Evolutionary conservation across 2,113 vertebrate genomes (phyloP).

Genomic region (Prolemur simus): DNA sequence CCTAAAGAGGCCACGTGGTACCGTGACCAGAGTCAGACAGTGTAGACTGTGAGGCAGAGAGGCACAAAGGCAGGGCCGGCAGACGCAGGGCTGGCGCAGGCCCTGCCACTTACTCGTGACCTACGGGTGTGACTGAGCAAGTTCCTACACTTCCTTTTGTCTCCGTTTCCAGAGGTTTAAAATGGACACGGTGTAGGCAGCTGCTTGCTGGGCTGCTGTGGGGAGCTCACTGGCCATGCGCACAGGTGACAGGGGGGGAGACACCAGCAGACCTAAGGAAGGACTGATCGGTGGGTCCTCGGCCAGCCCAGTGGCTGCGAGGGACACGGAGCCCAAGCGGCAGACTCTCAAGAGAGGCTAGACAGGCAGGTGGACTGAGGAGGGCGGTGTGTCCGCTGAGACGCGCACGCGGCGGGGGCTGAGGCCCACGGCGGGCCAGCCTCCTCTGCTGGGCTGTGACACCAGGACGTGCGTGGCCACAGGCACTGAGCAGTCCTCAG

Average conservation of each 20-base stretch:
- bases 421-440: neutral
- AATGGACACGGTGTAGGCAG: neutral
- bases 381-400: neutral
- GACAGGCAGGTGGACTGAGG: neutral
- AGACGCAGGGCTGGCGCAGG: rapidly evolving
- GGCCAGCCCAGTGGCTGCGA: neutral
- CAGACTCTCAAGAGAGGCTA: neutral
- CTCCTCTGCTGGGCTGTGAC: neutral
- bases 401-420: no score
- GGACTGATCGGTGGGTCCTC: no score
- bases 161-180: neutral
- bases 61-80: neutral
- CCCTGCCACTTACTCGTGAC: neutral
- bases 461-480: neutral
- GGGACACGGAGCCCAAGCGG: neutral
- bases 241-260: rapidly evolving
- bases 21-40: neutral
- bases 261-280: neutral
- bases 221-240: neutral
- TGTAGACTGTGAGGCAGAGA: rapidly evolving
- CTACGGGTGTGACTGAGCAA: neutral
- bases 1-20: neutral
- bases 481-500: neutral
- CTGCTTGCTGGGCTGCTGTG: neutral
- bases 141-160: neutral